These are phyloP conservation scores for Sialia sialis DNA, from an alignment of 2,113 vertebrate species.

Conservation along the genomic window DNA sequence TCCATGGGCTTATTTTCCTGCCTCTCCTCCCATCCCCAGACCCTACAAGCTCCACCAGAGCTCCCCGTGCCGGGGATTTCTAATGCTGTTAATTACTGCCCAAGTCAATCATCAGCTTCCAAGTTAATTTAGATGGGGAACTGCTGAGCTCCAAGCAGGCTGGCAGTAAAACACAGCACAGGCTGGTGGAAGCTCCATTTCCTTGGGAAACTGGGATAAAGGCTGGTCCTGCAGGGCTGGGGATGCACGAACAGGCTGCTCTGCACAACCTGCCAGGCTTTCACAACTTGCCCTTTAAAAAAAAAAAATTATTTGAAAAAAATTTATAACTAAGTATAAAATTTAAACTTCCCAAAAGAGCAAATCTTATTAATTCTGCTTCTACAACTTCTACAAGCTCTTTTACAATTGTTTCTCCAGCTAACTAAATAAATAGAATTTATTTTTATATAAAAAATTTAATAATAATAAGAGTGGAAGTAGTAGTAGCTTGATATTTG, in stretches of 20 bases:
- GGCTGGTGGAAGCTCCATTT: neutral
- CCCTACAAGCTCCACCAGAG: neutral
- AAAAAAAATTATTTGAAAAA: neutral
- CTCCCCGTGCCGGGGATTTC: neutral
- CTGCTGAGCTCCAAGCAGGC: neutral
- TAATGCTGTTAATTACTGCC: neutral
- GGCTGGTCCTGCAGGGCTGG: neutral
- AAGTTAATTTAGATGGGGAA: conserved; percentile 7
- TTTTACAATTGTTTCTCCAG: neutral
- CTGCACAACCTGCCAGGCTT: neutral
- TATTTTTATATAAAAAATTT: neutral
- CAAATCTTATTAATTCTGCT: neutral
- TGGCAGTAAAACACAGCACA: neutral
- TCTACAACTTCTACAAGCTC: neutral
- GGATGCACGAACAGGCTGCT: neutral
- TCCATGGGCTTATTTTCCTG: neutral
- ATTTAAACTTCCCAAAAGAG: neutral
- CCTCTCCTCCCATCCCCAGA: neutral
- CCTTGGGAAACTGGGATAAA: neutral
- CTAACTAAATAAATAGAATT: neutral
- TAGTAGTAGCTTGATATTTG: neutral
- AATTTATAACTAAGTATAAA: rapidly evolving
- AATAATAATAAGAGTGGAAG: neutral
- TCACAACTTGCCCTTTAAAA: neutral
- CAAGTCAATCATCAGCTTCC: neutral